Conservation (phyloP, 2,888 invertebrate genomes). For the Caenorhabditis sp. region DNA sequence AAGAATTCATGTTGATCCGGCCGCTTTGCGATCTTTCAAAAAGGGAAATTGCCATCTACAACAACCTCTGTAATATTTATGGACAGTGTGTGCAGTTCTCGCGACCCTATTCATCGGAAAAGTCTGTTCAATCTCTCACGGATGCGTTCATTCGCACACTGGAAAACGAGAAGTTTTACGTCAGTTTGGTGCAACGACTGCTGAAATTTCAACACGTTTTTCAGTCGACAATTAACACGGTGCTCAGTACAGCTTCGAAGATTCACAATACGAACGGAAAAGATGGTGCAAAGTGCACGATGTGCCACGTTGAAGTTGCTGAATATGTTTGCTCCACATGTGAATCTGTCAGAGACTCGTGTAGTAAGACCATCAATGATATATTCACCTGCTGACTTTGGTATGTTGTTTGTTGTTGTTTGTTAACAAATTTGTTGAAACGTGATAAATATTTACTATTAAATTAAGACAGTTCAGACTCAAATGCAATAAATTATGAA, state of each 20-base stretch:
- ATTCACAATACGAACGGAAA: slow-evolving; percentile 58
- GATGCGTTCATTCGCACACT: slow-evolving; percentile 67
- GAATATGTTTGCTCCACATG: slow-evolving; percentile 31
- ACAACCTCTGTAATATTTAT: slow-evolving; percentile 63
- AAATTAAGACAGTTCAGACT: slow-evolving; percentile 27
- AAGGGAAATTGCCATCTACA: slow-evolving; percentile 71
- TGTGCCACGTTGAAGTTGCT: slow-evolving; percentile 49
- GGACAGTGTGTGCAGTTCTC: slow-evolving; percentile 48
- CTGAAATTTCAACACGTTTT: slow-evolving; percentile 4
- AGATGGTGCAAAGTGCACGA: slow-evolving; percentile 5
- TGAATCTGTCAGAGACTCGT: slow-evolving; percentile 17
- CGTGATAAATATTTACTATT: slow-evolving; percentile 33
- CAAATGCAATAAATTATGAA: slow-evolving; percentile 49
- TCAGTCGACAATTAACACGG: slow-evolving; percentile 74
- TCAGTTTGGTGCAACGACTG: too few species aligned
- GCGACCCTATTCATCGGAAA: background rate
- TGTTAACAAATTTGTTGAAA: slow-evolving; percentile 32
- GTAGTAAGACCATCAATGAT: background rate
- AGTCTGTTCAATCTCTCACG: slow-evolving; percentile 69
- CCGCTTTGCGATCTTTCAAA: slow-evolving; percentile 72
- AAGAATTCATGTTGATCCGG: slow-evolving; percentile 65
- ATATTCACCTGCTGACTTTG: background rate
- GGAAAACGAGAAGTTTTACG: slow-evolving; percentile 70
- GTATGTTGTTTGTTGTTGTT: slow-evolving; percentile 4
- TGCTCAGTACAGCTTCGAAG: slow-evolving; percentile 73